Evolutionary conservation across 64 coral and sea anemone genomes (phyloP).

Genomic region (Stichodactyla helianthus): DNA sequence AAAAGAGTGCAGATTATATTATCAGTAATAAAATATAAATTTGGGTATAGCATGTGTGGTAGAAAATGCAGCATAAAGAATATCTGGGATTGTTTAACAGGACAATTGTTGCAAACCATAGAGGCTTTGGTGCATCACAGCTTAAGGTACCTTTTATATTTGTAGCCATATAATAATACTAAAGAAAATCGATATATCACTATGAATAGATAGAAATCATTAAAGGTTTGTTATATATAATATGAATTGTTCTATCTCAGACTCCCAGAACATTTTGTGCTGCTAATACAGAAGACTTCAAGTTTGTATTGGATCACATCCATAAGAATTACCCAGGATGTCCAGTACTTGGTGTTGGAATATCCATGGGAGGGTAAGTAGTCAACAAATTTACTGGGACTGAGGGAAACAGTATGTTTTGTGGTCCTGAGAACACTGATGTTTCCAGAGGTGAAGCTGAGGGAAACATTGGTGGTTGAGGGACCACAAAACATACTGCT

Average conservation of each 20-base stretch:
- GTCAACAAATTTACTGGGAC: neutral
- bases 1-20: no score
- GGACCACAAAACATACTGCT: no score
- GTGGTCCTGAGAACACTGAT: no score
- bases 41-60: no score
- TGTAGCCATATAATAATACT: neutral
- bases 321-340: slow-evolving; percentile 57
- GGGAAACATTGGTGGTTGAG: no score
- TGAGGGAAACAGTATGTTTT: no score
- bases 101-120: slow-evolving; percentile 87
- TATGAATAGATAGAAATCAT: neutral
- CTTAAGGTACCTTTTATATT: slow-evolving; percentile 35
- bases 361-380: slow-evolving; percentile 95
- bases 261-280: slow-evolving; percentile 72
- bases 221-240: neutral
- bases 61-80: no score
- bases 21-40: no score
- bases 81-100: slow-evolving; percentile 30
- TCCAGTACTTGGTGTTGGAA: slow-evolving; percentile 65
- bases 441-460: no score
- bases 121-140: slow-evolving; percentile 89
- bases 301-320: slow-evolving; percentile 79
- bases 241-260: slow-evolving; percentile 10
- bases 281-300: slow-evolving; percentile 78
- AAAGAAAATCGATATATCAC: neutral